These are phyloP conservation scores for Holacanthella duospinosa DNA, from an alignment of 2,888 invertebrate genomes.

Conservation along the genomic window DNA sequence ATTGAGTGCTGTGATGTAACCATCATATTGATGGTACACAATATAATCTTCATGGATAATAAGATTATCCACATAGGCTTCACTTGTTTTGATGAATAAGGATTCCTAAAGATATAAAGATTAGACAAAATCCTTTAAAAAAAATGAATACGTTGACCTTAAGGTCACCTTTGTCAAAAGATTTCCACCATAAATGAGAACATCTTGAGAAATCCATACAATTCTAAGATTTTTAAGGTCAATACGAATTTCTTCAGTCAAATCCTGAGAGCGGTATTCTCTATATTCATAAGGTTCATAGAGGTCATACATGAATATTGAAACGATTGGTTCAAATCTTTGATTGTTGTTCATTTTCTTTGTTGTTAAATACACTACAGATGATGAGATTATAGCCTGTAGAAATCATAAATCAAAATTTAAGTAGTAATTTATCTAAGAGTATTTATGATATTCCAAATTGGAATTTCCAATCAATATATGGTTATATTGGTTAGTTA, in stretches of 20 bases:
- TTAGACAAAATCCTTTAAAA: neutral
- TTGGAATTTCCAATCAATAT: too few species aligned
- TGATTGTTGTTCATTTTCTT: neutral
- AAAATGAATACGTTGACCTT: neutral
- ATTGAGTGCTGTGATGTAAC: conserved; percentile 13
- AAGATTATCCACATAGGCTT: conserved; percentile 17
- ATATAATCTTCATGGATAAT: conserved; percentile 11
- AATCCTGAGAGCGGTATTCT: conserved; percentile 1
- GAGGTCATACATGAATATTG: neutral
- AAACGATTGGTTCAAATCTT: neutral
- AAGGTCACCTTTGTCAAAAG: conserved; percentile 8
- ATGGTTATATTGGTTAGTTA: too few species aligned
- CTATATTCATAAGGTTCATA: neutral
- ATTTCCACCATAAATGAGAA: conserved; percentile 5
- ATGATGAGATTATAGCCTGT: neutral
- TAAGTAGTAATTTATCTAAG: too few species aligned
- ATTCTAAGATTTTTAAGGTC: neutral
- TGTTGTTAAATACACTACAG: neutral
- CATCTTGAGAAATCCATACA: conserved; percentile 10
- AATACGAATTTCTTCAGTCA: conserved; percentile 9
- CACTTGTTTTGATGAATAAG: conserved; percentile 9
- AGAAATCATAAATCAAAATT: too few species aligned
- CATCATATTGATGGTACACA: conserved; percentile 18
- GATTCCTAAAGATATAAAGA: conserved; percentile 8
- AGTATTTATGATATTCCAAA: too few species aligned